phyloP scores from a whole-genome alignment of 1,140 invertebrate genomes.

The Spodoptera litura region DNA sequence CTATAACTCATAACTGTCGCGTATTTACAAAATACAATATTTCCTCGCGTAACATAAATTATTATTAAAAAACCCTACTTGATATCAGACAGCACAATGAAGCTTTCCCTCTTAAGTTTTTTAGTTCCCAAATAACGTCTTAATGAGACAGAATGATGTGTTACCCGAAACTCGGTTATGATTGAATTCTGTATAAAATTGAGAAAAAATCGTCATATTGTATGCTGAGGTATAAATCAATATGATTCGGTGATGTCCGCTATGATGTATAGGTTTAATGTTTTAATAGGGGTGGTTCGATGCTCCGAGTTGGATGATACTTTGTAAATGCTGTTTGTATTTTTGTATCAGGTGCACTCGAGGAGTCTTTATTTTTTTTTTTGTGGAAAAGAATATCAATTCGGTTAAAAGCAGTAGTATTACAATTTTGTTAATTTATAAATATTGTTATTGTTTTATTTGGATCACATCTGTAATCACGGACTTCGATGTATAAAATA shows the following conservation, averaged over 20 bases:
- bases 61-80: conserved; percentile 29
- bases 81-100: conserved; percentile 42
- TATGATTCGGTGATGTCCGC: conserved; percentile 46
- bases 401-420: too few species aligned
- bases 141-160: conserved; percentile 60
- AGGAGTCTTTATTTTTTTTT: too few species aligned
- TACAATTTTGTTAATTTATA: too few species aligned
- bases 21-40: conserved; percentile 46
- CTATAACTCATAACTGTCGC: conserved; percentile 38
- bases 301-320: conserved; percentile 1
- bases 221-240: conserved; percentile 51
- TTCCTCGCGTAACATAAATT: conserved; percentile 39
- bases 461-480: too few species aligned
- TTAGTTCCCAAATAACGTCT: conserved; percentile 56
- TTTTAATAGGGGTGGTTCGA: conserved; percentile 26
- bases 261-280: conserved; percentile 53
- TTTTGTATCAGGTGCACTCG: too few species aligned
- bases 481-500: too few species aligned
- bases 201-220: conserved; percentile 48
- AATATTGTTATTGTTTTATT: too few species aligned
- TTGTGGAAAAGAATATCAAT: too few species aligned
- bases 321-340: background rate
- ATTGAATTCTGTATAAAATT: conserved; percentile 43
- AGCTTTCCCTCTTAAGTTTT: conserved; percentile 41
- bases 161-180: conserved; percentile 38